phyloP scores from a whole-genome alignment of 2,797 vertebrate species.

The Thamnophis elegans region DNA sequence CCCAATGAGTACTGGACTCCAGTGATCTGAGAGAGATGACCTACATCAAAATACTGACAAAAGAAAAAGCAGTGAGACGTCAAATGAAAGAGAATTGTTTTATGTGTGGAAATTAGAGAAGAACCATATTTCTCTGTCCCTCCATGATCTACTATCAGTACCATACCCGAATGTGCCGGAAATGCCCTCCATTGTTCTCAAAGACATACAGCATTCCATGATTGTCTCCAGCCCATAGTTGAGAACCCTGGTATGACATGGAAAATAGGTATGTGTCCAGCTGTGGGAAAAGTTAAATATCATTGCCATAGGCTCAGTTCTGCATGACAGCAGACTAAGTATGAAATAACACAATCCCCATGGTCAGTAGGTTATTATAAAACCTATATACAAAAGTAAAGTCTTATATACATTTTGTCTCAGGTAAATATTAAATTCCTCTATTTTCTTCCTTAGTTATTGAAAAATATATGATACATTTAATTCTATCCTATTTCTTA shows the following conservation, averaged over 20 bases:
- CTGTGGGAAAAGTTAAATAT: slow-evolving; percentile 59
- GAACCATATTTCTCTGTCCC: neutral
- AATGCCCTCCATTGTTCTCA: slow-evolving; percentile 71
- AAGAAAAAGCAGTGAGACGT: neutral
- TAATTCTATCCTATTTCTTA: neutral
- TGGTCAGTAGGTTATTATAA: neutral
- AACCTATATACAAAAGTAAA: neutral
- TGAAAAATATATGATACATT: neutral
- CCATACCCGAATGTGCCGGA: slow-evolving; percentile 74
- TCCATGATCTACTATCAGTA: neutral
- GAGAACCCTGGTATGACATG: slow-evolving; percentile 81
- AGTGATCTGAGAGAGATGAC: slow-evolving; percentile 84
- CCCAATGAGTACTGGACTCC: slow-evolving; percentile 83
- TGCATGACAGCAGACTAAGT: neutral
- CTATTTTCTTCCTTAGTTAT: neutral
- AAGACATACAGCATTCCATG: slow-evolving; percentile 82
- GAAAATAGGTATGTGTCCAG: slow-evolving; percentile 84
- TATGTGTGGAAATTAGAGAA: neutral
- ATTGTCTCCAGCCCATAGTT: slow-evolving; percentile 90
- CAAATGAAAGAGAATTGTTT: neutral
- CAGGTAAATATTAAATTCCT: neutral
- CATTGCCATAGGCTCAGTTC: neutral
- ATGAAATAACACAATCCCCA: neutral
- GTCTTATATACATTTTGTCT: neutral
- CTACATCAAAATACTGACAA: slow-evolving; percentile 80